phyloP scores from a whole-genome alignment of 2,888 invertebrate species.

The Branchellion lobata region DNA sequence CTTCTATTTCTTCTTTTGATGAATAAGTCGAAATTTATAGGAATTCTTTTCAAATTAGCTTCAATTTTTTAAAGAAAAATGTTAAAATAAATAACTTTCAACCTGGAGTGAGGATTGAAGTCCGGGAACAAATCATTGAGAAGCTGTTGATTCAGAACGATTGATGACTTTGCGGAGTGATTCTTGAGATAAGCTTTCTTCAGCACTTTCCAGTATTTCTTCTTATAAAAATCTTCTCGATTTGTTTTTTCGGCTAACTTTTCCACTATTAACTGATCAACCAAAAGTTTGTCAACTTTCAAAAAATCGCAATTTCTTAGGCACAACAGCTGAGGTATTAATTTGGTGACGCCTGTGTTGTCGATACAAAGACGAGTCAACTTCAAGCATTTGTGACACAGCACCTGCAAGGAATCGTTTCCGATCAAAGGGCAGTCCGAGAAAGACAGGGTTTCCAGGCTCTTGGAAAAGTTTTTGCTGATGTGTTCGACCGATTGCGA shows the following conservation, averaged over 20 bases:
- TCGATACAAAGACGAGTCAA: background rate
- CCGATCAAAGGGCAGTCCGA: background rate
- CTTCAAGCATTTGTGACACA: background rate
- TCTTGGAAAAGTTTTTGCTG: background rate
- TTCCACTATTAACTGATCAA: background rate
- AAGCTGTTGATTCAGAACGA: background rate
- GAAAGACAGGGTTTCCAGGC: background rate
- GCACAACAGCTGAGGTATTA: constrained; percentile 22
- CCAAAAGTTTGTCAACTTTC: background rate
- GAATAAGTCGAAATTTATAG: too few species aligned
- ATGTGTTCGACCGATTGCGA: background rate
- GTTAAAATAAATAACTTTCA: background rate
- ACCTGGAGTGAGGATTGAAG: constrained; percentile 5
- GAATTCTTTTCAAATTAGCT: too few species aligned
- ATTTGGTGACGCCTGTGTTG: background rate
- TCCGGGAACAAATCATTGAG: background rate
- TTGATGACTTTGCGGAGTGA: too few species aligned
- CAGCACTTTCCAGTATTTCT: background rate
- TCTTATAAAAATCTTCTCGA: background rate
- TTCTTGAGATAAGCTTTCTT: background rate
- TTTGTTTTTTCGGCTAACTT: background rate
- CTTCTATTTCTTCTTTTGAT: too few species aligned
- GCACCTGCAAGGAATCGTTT: background rate
- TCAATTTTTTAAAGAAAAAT: background rate
- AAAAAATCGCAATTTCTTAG: background rate